Evolutionary conservation across 2,113 vertebrate genomes (phyloP).

Genomic region (Proteles cristata): DNA sequence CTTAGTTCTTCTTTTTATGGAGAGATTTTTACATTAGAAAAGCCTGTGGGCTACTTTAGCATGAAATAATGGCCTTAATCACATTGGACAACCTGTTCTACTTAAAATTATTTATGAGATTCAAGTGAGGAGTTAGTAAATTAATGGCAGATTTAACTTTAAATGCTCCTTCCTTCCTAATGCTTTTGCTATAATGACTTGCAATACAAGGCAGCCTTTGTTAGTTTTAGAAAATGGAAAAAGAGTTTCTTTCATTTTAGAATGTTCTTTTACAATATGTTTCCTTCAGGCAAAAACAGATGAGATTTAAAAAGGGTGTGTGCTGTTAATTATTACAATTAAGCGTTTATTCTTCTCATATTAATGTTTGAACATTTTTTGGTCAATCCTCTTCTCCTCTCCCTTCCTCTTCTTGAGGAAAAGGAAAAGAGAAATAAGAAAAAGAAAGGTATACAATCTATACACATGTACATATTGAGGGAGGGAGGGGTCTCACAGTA

Average conservation of each 20-base stretch:
- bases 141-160: constrained; percentile 32
- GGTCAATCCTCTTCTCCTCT: not conserved
- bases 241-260: not conserved
- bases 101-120: constrained; percentile 54
- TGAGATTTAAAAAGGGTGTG: not conserved
- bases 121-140: constrained; percentile 46
- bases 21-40: not conserved
- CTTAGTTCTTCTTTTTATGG: constrained; percentile 42
- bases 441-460: not conserved
- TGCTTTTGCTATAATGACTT: not conserved
- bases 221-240: constrained; percentile 29
- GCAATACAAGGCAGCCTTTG: not conserved
- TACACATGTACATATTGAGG: not conserved
- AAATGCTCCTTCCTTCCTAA: constrained; percentile 23
- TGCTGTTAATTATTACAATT: not conserved
- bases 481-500: not conserved
- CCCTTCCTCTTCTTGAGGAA: not conserved
- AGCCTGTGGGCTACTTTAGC: not conserved
- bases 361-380: not conserved
- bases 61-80: constrained; percentile 53
- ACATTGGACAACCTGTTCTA: constrained; percentile 42
- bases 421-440: not conserved
- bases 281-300: not conserved
- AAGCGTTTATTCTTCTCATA: not conserved
- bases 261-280: not conserved